Evolutionary conservation across 1,140 invertebrate genomes (phyloP), one percentile per base, ranked within the genome.

Genomic region (Caligus rogercresseyi): DNA sequence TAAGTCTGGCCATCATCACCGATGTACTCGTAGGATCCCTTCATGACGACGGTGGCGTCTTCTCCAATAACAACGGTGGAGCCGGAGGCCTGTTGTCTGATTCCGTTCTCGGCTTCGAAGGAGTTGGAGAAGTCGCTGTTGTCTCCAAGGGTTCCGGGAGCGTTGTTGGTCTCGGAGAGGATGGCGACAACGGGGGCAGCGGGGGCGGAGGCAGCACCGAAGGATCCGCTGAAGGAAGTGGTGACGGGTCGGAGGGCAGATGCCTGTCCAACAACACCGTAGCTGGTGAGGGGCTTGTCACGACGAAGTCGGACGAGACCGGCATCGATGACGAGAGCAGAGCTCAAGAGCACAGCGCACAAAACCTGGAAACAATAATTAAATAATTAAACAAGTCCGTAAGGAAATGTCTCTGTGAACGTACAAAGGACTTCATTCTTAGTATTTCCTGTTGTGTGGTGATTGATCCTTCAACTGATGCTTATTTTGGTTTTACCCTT

Each of bases 1-100:
- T 80, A 78, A 0, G 69, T 71, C 3, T 78, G 72, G 4, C 79
- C 79, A 54, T 62, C 52, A 52, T 25, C 25, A n/a, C 52, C 60
- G 24, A 62, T 51, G 18, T 62, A 62, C 14, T 18, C 19, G 60
- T 62, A 62, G 21, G 43, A 53, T 18, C 60, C 60, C 7, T 53
- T 2, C 60, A 62, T 62, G 1, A 62, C 60, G 16, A 20, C 18
- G 2, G 54, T 52, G 3, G 52, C 31, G 31, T 16, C 31, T 19
- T 18, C 60, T 1, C 19, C 60, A 53, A 62, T 43, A 11, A 16
- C n/a, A 13, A 16, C 16, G 21, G 31, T 62, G 25, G 51, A 16
- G n/a, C 60, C 60, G 24, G 60, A 3, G 21, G 60, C 26, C 21
- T 62, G 43, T 26, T 62, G 60, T 24, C 31, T 62, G 43, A 62